A percentile compares a stretch with the other conserved stretches of the same genome.
Conservation (phyloP, 2,888 invertebrate genomes). For the Hyppa rectilinea region DNA sequence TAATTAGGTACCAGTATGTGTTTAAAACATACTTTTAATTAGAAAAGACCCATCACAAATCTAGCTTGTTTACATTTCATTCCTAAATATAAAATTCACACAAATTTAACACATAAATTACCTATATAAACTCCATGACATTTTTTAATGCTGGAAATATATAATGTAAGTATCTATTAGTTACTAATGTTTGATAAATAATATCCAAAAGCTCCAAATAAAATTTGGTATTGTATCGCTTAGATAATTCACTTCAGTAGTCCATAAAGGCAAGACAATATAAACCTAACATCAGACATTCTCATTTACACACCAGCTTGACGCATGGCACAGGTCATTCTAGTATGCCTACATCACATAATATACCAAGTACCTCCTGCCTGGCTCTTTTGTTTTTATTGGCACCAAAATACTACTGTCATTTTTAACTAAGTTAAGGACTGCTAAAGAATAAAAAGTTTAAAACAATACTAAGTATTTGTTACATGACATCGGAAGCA, state of each 20-base stretch:
- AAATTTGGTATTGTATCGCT: constrained; percentile 5
- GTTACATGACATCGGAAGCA: neutral
- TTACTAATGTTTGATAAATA: constrained; percentile 6
- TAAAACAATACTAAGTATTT: constrained; percentile 11
- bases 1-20: too few relatives aligned
- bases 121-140: constrained; percentile 12
- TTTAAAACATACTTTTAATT: constrained; percentile 14
- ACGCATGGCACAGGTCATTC: constrained; percentile 10
- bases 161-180: constrained; percentile 19
- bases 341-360: neutral
- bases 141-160: constrained; percentile 12
- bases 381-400: neutral
- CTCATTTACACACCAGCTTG: constrained; percentile 4
- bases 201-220: constrained; percentile 18
- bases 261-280: constrained; percentile 18
- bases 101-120: constrained; percentile 14
- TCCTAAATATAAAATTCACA: constrained; percentile 25
- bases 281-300: constrained; percentile 14
- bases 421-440: constrained; percentile 9
- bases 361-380: neutral
- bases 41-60: constrained; percentile 23
- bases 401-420: constrained; percentile 10
- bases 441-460: neutral
- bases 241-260: constrained; percentile 1
- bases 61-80: constrained; percentile 16